phyloP scores from a whole-genome alignment of 2,113 vertebrate species.

The Cyphomyrus discorhynchus region DNA sequence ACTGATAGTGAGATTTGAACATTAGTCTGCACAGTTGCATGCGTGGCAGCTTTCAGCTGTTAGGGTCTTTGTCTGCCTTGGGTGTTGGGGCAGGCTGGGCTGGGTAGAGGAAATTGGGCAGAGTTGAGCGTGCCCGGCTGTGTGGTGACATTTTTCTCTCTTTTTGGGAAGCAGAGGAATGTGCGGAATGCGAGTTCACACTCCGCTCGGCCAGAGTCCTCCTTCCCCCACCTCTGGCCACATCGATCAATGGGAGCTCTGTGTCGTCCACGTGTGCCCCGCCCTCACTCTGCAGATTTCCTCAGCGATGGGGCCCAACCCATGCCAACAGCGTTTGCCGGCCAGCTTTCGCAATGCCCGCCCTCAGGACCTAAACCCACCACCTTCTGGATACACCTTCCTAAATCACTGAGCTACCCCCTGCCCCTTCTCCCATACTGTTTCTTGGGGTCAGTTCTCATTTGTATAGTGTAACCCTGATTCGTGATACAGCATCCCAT shows the following conservation, averaged over 20 bases:
- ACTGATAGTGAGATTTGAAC: constrained; percentile 25
- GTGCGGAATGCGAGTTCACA: constrained; percentile 76
- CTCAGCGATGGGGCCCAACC: neutral
- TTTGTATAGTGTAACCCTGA: neutral
- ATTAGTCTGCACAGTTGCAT: constrained; percentile 29
- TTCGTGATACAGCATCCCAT: neutral
- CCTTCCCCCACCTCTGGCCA: constrained; percentile 32
- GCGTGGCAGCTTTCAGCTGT: constrained; percentile 32
- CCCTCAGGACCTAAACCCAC: neutral
- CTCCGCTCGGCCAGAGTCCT: constrained; percentile 45
- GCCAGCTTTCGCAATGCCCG: neutral
- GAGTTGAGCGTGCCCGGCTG: neutral
- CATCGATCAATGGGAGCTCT: constrained; percentile 37
- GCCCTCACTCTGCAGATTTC: neutral
- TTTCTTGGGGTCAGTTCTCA: neutral
- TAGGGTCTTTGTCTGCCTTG: constrained; percentile 30
- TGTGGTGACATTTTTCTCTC: constrained; percentile 62
- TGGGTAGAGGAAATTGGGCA: neutral
- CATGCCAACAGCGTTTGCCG: neutral
- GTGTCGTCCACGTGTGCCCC: constrained; percentile 47
- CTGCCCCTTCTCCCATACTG: neutral
- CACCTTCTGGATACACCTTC: neutral
- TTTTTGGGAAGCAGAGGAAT: constrained; percentile 74
- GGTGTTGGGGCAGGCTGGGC: constrained; percentile 10
- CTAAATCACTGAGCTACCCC: neutral